Evolutionary conservation across 2,113 vertebrate species (phyloP).

Genomic region (Bungarus multicinctus): DNA sequence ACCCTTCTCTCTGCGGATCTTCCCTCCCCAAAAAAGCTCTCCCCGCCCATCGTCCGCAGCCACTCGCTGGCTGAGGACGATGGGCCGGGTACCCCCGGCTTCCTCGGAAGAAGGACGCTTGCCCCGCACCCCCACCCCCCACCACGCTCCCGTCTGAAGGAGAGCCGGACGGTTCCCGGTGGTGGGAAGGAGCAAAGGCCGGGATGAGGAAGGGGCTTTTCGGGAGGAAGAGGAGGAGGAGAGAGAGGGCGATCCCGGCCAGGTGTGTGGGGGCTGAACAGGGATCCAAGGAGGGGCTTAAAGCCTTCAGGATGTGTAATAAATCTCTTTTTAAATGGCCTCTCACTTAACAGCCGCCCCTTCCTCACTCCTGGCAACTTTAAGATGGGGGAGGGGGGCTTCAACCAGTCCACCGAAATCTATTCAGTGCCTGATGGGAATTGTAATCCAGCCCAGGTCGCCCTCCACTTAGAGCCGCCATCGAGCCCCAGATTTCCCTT

Average conservation of each 20-base stretch:
- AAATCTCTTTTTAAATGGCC: not conserved
- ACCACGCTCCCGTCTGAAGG: not conserved
- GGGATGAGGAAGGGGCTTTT: not conserved
- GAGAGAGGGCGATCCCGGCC: not conserved
- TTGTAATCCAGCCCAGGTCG: not conserved
- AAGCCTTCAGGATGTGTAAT: no score
- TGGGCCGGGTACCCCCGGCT: not conserved
- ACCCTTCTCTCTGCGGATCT: not conserved
- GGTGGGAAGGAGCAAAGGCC: not conserved
- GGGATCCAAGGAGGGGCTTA: not conserved
- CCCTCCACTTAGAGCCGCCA: not conserved
- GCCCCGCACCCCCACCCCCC: no score
- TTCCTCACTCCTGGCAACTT: not conserved
- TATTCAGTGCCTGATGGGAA: not conserved
- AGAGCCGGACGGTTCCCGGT: not conserved
- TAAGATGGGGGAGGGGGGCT: not conserved
- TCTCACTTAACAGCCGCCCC: not conserved
- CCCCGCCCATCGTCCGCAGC: not conserved
- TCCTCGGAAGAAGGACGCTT: not conserved
- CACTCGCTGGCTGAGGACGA: not conserved
- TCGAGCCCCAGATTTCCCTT: not conserved
- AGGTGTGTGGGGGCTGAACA: not conserved
- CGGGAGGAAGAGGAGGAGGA: not conserved
- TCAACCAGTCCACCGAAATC: not conserved
- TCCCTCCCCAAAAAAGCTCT: not conserved